Percentiles rank a stretch among this genome's conserved stretches.
phyloP scores from a whole-genome alignment of 2,888 invertebrate species.

The Quadroppia sp. region DNA sequence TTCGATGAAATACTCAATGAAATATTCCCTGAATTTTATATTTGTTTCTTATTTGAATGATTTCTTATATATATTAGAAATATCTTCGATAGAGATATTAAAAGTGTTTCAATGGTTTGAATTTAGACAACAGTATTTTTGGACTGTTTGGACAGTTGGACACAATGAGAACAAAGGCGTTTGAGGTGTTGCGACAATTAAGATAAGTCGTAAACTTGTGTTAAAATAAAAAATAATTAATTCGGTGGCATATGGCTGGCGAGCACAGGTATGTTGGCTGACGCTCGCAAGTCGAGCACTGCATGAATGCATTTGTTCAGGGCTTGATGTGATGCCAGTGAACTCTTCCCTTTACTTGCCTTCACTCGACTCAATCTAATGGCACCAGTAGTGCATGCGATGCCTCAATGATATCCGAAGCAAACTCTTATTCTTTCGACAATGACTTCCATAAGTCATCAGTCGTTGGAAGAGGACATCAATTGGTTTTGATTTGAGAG shows the following conservation, averaged over 20 bases:
- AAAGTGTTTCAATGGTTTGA: too few relatives aligned
- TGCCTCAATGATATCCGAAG: constrained; percentile 30
- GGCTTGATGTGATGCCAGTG: background rate
- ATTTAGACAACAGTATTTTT: too few relatives aligned
- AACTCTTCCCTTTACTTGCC: constrained; percentile 17
- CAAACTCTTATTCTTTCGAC: constrained; percentile 25
- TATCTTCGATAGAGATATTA: too few relatives aligned
- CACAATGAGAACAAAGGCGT: background rate
- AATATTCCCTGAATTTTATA: too few relatives aligned
- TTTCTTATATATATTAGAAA: too few relatives aligned
- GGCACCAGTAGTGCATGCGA: background rate
- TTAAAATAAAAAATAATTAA: background rate
- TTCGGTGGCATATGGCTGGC: constrained; percentile 24
- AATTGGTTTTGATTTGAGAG: constrained; percentile 1
- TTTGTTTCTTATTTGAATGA: too few relatives aligned
- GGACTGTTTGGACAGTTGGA: background rate
- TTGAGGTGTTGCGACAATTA: constrained; percentile 30
- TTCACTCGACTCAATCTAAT: constrained; percentile 1
- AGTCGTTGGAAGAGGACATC: constrained; percentile 29
- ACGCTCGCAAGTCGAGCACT: background rate
- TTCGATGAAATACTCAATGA: too few relatives aligned
- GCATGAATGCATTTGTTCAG: constrained; percentile 19
- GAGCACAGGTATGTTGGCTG: constrained; percentile 22
- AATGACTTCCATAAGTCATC: constrained; percentile 36
- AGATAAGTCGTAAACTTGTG: constrained; percentile 15